phyloP scores from a whole-genome alignment of 2,888 invertebrate genomes.

The Zeuzera pyrina region DNA sequence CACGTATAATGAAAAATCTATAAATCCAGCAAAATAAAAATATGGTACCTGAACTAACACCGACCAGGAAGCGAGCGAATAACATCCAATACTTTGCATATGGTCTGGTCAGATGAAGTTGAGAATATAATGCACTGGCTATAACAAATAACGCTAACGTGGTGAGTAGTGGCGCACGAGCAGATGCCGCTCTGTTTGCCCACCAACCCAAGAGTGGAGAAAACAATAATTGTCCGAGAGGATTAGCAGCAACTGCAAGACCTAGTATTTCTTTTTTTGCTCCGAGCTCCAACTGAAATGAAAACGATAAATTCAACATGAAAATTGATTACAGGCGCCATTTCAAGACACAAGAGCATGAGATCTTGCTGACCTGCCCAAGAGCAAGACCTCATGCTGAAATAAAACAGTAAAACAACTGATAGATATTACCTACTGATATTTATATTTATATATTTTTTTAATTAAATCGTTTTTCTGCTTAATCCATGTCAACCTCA shows the following conservation, averaged over 20 bases:
- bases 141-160: slow-evolving; percentile 81
- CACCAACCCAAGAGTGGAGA: slow-evolving; percentile 89
- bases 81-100: slow-evolving; percentile 83
- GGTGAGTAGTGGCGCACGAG: slow-evolving; percentile 79
- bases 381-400: too few species aligned
- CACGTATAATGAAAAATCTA: too few species aligned
- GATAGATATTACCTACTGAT: too few species aligned
- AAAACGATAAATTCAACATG: background rate
- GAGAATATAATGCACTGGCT: slow-evolving; percentile 82
- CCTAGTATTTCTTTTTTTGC: slow-evolving; percentile 89
- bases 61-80: slow-evolving; percentile 83
- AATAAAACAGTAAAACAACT: too few species aligned
- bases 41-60: slow-evolving; percentile 89
- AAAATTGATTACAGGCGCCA: too few species aligned
- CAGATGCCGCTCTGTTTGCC: slow-evolving; percentile 82
- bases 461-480: too few species aligned
- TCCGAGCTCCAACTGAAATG: slow-evolving; percentile 81
- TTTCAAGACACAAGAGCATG: too few species aligned
- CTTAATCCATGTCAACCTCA: too few species aligned
- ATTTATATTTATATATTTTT: too few species aligned
- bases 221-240: slow-evolving; percentile 88
- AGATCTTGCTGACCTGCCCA: too few species aligned
- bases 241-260: slow-evolving; percentile 88
- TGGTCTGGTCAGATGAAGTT: slow-evolving; percentile 78
- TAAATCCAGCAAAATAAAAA: too few species aligned